Evolutionary conservation across 1,140 invertebrate genomes (phyloP), one percentile per base, ranked within the genome.

Genomic region (Cyphomyrmex costatus): DNA sequence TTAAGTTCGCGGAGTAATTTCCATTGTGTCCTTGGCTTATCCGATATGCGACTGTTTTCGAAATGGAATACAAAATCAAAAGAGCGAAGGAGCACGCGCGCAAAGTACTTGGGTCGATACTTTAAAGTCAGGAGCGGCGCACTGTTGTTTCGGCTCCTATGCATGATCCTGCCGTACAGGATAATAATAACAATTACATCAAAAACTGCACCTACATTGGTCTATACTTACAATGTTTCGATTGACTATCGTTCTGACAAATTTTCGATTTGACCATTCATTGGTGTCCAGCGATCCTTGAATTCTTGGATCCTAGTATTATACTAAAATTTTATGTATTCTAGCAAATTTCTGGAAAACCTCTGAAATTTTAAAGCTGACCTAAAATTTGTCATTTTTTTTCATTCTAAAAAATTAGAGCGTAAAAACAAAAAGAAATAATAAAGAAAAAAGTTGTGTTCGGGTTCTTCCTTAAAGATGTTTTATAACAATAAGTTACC

Each of bases 21-120:
- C 27, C 42, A 36, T 60, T 16, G n/a, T 61, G 79, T 73, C 53
- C 68, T 83, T 83, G 79, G 65, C 53, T 74, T 2, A 27, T 14
- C 42, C 19, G 53, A 36, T 19, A 14, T 61, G 27, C 24, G 46
- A 83, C 68, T 83, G 79, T 83, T 74, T 83, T 83, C 53, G 79
- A 74, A 83, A 83, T 83, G 66, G 51, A 71, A 82, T 82, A 71
- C 36, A 53, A 83, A 83, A 74, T 83, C 68, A 83, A 83, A 83
- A 83, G 68, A 60, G 42, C 36, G n/a, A 83, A 83, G 53, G 79
- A 83, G 68, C 79, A 83, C 68, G 68, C 79, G 79, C 79, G 56
- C 53, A 83, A 61, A 73, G 24, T 33, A 60, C 68, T 60, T 74
- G 68, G 79, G 79, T 83, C 79, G 79, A 83, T 83, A 83, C 42